Base-by-base conservation (phyloP, 2,888 invertebrate species). In the Sericinus montela region DNA sequence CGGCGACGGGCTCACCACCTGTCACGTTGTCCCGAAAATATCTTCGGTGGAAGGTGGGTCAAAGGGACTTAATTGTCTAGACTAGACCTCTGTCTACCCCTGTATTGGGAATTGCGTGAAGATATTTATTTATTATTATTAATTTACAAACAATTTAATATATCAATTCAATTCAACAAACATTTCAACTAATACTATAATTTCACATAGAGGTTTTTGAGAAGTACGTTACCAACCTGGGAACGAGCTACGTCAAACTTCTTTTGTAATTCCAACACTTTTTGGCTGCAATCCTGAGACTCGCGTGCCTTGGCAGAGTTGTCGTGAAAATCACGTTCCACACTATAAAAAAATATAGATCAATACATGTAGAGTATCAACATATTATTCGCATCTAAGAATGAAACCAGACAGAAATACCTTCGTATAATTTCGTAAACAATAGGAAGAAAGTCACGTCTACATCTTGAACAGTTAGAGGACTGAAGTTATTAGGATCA, bases 351-450 rank as follows among this genome's bases (percentile, higher is more conserved):
- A 49, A 62, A 54, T 49, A 45, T 48, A 48, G 57, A 10, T n/a
- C n/a, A n/a, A 29, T 8, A 8, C 15, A 23, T 23, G 37, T 15
- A 14, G 9, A 43, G 4, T 25, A 23, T 23, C 37, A 16, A 14
- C 8, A 43, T 34, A 14, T 34, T 14, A 13, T 34, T 34, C 7
- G 14, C 3, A 58, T 59, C 67, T 74, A 74, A 66, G 69, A 73
- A 72, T 67, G 73, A 62, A 62, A 56, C 55, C 59, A 23, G 19
- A 44, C 30, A 29, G 30, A 43, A 36, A 72, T 85, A 97, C 97
- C 97, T 95, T 86, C 97, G 92, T 72, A 98, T 95, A 60, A 97
- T 97, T 86, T 97, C 97, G 86, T 97, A 97, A 71, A 98, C 95
- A 65, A 95, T 91, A 53, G 97, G 97, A 65, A 98, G 91, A 86